Conservation (phyloP, 1,140 invertebrate species). For the Heliconius himera region DNA sequence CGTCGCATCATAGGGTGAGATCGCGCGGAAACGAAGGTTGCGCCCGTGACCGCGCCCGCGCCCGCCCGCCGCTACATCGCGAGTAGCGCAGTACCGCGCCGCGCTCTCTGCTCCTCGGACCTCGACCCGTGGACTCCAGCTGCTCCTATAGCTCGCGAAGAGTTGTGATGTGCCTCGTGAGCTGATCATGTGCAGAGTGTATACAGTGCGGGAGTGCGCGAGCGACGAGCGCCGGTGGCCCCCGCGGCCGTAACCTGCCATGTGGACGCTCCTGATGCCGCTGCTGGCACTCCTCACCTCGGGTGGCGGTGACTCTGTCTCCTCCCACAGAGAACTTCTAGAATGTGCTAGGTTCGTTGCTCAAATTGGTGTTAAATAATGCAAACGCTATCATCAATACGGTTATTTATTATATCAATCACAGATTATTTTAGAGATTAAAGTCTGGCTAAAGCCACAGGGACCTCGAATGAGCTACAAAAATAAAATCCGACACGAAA, state of each 20-base stretch:
- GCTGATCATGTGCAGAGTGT: constrained; percentile 69
- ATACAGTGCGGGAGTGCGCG: constrained; percentile 66
- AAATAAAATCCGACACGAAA: constrained; percentile 68
- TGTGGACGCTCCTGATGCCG: constrained; percentile 64
- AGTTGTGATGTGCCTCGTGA: constrained; percentile 60
- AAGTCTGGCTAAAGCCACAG: constrained; percentile 48
- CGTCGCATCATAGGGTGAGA: constrained; percentile 69
- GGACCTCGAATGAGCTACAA: constrained; percentile 70
- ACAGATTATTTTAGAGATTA: constrained; percentile 30
- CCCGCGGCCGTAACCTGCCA: constrained; percentile 62
- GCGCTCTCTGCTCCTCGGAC: constrained; percentile 70
- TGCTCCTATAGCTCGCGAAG: constrained; percentile 31
- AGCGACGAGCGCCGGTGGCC: constrained; percentile 54
- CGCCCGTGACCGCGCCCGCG: constrained; percentile 76
- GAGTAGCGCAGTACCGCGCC: constrained; percentile 66
- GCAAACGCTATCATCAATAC: not conserved
- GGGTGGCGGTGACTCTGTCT: constrained; percentile 61
- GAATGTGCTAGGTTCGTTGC: constrained; percentile 76
- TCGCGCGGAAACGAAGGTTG: constrained; percentile 73
- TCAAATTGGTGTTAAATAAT: not conserved
- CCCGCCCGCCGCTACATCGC: constrained; percentile 53
- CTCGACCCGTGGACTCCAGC: constrained; percentile 46
- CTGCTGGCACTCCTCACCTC: constrained; percentile 61
- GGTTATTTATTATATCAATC: not conserved
- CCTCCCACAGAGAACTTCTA: constrained; percentile 67